Evolutionary conservation across 1,140 invertebrate genomes (phyloP).

Genomic region (Drosophila sturtevanti): DNA sequence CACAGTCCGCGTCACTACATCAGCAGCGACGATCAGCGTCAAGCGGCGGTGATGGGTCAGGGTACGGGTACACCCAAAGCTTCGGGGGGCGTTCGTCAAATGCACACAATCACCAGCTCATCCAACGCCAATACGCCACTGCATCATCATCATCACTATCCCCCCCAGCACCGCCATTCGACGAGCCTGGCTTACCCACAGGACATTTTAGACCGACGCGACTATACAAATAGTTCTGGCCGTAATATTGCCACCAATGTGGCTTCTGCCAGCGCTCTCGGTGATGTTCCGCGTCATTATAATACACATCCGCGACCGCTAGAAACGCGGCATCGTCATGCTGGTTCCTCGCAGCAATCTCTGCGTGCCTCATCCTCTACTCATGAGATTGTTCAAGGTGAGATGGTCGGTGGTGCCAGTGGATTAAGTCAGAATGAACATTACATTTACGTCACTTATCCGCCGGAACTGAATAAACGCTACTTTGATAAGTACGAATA

Average conservation of each 20-base stretch:
- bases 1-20: constrained; percentile 81
- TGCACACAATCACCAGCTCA: constrained; percentile 45
- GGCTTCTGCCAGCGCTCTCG: constrained; percentile 17
- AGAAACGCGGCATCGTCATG: constrained; percentile 74
- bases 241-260: constrained; percentile 63
- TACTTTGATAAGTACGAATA: constrained; percentile 89
- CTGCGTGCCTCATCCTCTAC: constrained; percentile 72
- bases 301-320: constrained; percentile 77
- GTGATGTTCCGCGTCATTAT: constrained; percentile 58
- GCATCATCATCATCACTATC: constrained; percentile 50
- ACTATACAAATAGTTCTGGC: constrained; percentile 76
- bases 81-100: constrained; percentile 56
- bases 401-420: constrained; percentile 35
- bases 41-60: constrained; percentile 30
- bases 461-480: constrained; percentile 90
- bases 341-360: constrained; percentile 76
- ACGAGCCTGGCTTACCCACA: constrained; percentile 81
- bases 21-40: constrained; percentile 66
- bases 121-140: constrained; percentile 74
- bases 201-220: constrained; percentile 83
- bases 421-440: constrained; percentile 85
- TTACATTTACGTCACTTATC: constrained; percentile 93
- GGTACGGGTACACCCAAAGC: constrained; percentile 59
- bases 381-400: constrained; percentile 78
- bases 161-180: constrained; percentile 64